phyloP scores from a whole-genome alignment of 2,797 vertebrate species.

The Phrynocephalus vlangalii region DNA sequence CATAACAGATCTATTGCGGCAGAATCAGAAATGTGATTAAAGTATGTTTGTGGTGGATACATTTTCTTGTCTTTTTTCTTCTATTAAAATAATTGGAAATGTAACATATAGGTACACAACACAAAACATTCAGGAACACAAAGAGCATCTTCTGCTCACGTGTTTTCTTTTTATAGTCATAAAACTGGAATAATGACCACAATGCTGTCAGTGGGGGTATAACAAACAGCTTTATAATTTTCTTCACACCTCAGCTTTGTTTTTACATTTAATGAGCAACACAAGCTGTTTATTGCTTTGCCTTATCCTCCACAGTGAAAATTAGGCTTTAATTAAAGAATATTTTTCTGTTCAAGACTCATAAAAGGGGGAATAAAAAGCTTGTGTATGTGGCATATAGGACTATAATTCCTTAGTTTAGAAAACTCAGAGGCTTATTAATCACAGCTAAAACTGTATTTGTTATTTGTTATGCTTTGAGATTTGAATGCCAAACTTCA shows the following conservation, averaged over 20 bases:
- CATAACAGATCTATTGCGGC: too few relatives aligned
- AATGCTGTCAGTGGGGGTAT: not conserved
- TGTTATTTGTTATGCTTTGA: not conserved
- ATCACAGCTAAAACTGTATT: not conserved
- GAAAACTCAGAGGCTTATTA: not conserved
- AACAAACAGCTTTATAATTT: constrained; percentile 30
- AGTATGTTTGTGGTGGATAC: not conserved
- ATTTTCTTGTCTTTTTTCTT: not conserved
- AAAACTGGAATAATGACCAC: constrained; percentile 35
- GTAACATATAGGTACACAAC: not conserved
- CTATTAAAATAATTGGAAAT: not conserved
- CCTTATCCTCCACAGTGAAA: constrained; percentile 38
- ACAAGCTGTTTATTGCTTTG: constrained; percentile 42
- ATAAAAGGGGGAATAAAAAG: constrained; percentile 31
- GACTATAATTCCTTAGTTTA: not conserved
- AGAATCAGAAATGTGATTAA: not conserved
- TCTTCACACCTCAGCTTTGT: constrained; percentile 39
- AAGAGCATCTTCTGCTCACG: constrained; percentile 36
- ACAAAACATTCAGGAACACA: too few relatives aligned
- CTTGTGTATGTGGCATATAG: not conserved
- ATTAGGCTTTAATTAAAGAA: constrained; percentile 46
- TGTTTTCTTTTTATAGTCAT: constrained; percentile 19
- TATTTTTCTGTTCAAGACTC: rapidly evolving
- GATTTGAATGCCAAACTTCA: not conserved
- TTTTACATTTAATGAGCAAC: constrained; percentile 45